These are phyloP conservation scores for Cossypha caffra DNA, from an alignment of 2,797 vertebrate genomes.

Conservation along the genomic window DNA sequence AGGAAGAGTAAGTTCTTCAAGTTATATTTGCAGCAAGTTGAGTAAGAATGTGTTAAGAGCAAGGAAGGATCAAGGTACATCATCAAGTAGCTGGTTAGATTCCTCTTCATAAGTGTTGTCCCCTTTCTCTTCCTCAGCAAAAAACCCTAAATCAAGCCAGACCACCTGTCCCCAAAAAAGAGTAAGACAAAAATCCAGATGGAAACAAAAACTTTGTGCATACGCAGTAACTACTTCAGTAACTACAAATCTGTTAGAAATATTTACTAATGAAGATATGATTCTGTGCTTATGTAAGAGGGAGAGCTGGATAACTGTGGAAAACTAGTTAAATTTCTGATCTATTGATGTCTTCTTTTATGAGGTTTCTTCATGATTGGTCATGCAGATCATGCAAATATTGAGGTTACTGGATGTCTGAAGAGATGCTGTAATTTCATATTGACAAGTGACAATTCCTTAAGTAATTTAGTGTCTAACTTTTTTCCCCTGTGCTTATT, in stretches of 20 bases:
- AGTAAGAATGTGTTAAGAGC: neutral
- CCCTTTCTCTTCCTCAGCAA: neutral
- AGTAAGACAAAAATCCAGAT: neutral
- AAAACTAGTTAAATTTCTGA: neutral
- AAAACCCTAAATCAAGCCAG: neutral
- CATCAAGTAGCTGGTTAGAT: neutral
- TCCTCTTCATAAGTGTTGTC: neutral
- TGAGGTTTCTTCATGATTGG: neutral
- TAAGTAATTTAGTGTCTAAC: neutral
- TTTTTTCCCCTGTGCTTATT: neutral
- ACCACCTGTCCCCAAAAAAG: too few species aligned
- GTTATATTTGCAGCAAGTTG: neutral
- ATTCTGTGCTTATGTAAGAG: neutral
- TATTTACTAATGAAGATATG: neutral
- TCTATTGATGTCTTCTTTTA: neutral
- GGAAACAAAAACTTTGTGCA: neutral
- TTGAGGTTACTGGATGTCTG: neutral
- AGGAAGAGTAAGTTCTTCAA: neutral
- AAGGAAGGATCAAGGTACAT: neutral
- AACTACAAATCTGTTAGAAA: neutral
- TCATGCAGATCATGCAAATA: neutral
- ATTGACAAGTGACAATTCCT: neutral
- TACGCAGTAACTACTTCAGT: fast-evolving
- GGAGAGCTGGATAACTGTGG: neutral
- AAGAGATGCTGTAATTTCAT: neutral